A percentile compares a stretch with the other conserved stretches of the same genome.
Conservation (phyloP, 2,797 vertebrate genomes). For the Holocentrus rufus region DNA sequence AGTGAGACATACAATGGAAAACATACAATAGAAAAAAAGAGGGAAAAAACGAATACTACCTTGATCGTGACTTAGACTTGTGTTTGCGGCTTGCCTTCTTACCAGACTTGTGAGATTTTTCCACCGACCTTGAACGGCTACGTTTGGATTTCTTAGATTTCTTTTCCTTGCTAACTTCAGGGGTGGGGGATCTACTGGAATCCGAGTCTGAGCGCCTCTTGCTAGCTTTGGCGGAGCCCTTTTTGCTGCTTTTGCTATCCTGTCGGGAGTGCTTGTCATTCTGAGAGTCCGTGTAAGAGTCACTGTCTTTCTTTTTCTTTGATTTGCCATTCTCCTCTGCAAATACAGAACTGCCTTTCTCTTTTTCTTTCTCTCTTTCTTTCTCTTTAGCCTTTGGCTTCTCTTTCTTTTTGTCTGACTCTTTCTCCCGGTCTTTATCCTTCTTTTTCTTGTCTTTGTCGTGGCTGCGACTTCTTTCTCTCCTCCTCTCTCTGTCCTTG, state of each 20-base stretch:
- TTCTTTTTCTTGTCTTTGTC: constrained; percentile 94
- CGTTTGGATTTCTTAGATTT: constrained; percentile 98
- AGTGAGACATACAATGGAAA: constrained; percentile 73
- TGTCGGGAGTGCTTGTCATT: constrained; percentile 89
- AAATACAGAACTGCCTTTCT: constrained; percentile 77
- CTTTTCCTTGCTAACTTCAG: constrained; percentile 97
- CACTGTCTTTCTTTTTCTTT: constrained; percentile 82
- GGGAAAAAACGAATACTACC: constrained; percentile 97
- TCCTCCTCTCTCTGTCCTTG: constrained; percentile 89
- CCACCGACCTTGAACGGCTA: constrained; percentile 96
- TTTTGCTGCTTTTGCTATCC: constrained; percentile 88
- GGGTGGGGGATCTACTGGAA: constrained; percentile 93
- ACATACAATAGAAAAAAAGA: constrained; percentile 78
- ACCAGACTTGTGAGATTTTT: constrained; percentile 99
- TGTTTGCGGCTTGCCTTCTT: constrained; percentile 99
- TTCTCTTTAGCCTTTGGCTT: constrained; percentile 80
- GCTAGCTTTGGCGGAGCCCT: constrained; percentile 90
- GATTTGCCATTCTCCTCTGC: constrained; percentile 86
- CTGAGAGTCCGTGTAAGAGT: constrained; percentile 84
- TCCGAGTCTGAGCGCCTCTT: constrained; percentile 93
- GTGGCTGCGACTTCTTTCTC: constrained; percentile 87
- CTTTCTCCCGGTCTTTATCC: constrained; percentile 87
- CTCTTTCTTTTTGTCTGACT: constrained; percentile 83
- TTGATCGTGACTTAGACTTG: constrained; percentile 99
- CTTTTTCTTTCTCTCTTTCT: constrained; percentile 84